Evolutionary conservation across 2,888 invertebrate genomes (phyloP), one percentile per base, ranked within the genome.

Genomic region (Machimus rusticus): DNA sequence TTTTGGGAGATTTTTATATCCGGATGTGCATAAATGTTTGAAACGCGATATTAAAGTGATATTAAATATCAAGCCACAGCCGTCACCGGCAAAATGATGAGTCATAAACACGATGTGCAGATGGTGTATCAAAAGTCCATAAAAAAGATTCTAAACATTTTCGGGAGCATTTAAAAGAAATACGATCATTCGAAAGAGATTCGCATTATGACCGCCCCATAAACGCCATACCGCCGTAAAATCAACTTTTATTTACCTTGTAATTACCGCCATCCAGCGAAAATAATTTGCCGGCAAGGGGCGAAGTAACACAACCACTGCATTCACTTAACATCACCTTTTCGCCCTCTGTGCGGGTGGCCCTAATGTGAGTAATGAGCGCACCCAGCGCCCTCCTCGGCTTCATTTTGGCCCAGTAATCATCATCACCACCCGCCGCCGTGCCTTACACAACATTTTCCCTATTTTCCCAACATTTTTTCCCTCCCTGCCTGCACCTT

Each of bases 351-450:
- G 34, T 37, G 34, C 31, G 28, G 77, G 34, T 77, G 51, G 51
- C 51, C 37, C 77, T 77, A 77, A 77, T 77, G 77, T 77, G 77
- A 77, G 77, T 77, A 77, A 77, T 77, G 77, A 77, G 37, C 77
- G 16, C 77, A 77, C 37, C 77, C 37, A 74, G 14, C 5, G 76
- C n/a, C 28, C 28, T 74, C 37, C n/a, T 28, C 39, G 39, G 77
- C 19, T 77, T 77, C 37, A 77, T 77, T 77, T 77, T 39, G 37
- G 34, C 77, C 34, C 37, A 77, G 37, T 74, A 74, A 74, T 74
- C 74, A 74, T 74, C 74, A 74, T 74, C 74, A 74, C 19, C 31
- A 74, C 37, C 77, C 34, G 34, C 14, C 6, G 28, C 37, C 28
- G 9, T 34, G 8, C 77, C 77, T 37, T 77, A 19, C 51, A 37